These are phyloP conservation scores for Aix galericulata DNA, from an alignment of 2,113 vertebrate genomes.

Conservation along the genomic window DNA sequence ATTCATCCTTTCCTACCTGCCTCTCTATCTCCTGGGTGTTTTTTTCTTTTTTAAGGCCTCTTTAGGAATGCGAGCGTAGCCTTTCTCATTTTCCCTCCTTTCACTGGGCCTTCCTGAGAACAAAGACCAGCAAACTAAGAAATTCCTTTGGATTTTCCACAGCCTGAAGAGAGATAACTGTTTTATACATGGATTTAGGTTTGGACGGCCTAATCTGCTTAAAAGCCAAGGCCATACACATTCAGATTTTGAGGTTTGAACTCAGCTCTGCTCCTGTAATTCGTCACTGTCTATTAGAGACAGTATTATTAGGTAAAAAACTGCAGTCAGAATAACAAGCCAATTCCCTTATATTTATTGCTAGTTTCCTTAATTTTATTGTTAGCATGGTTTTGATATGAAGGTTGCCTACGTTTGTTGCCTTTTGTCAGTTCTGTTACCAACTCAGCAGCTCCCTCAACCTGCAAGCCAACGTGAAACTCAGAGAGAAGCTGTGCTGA, in stretches of 20 bases:
- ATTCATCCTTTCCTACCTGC: slow-evolving; percentile 49
- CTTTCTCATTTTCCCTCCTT: slow-evolving; percentile 33
- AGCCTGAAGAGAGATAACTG: slow-evolving; percentile 17
- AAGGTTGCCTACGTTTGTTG: neutral
- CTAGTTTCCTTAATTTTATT: neutral
- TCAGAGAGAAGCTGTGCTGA: neutral
- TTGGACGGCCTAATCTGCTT: slow-evolving; percentile 37
- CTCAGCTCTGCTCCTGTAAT: slow-evolving; percentile 13
- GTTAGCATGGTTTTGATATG: neutral
- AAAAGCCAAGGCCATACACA: slow-evolving; percentile 9
- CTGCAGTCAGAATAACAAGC: neutral
- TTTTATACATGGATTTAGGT: slow-evolving; percentile 42
- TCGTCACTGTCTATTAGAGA: neutral
- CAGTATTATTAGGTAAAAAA: neutral
- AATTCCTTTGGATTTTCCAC: slow-evolving; percentile 46
- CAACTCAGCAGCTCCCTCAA: slow-evolving; percentile 13
- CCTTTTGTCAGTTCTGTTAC: neutral
- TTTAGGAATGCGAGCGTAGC: neutral
- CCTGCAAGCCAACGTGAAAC: neutral
- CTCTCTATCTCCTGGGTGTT: neutral
- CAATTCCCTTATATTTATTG: neutral
- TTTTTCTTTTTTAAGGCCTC: neutral
- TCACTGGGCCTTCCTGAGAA: slow-evolving; percentile 38
- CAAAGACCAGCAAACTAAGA: slow-evolving; percentile 57
- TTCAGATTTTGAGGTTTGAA: slow-evolving; percentile 50